Evolutionary conservation across 2,888 invertebrate species (phyloP).

Genomic region (Creontiades dilutus): DNA sequence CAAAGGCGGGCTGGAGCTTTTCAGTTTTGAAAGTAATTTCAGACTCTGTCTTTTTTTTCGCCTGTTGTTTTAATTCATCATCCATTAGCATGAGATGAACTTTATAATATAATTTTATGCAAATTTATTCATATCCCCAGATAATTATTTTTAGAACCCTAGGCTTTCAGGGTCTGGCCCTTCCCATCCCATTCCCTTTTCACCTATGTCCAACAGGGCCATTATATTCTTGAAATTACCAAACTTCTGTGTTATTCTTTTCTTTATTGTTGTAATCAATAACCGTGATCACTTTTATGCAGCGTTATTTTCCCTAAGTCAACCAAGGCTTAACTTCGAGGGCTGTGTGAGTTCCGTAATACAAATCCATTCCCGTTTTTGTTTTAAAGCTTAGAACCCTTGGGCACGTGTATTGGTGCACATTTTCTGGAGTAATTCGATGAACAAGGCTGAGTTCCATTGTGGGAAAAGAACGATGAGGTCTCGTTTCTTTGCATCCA

Average conservation of each 20-base stretch:
- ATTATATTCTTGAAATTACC: not conserved
- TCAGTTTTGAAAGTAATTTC: constrained; percentile 27
- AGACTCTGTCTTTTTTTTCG: constrained; percentile 35
- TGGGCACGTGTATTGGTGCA: no score
- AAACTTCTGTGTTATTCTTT: not conserved
- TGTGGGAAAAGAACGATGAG: no score
- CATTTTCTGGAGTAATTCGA: no score
- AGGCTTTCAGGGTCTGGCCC: constrained; percentile 15
- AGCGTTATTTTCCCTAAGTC: no score
- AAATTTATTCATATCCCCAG: constrained; percentile 57
- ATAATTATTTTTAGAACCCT: constrained; percentile 50
- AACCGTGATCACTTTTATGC: not conserved
- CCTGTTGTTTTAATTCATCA: constrained; percentile 54
- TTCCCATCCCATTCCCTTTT: not conserved
- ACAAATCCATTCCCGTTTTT: no score
- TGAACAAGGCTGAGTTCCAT: no score
- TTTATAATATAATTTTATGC: constrained; percentile 50
- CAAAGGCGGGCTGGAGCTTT: not conserved
- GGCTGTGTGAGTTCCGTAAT: no score
- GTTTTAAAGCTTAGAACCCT: no score
- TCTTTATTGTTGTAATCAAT: not conserved
- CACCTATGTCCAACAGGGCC: constrained; percentile 23
- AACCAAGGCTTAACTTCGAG: no score
- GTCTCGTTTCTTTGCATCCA: no score
- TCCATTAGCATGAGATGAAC: constrained; percentile 58